These are phyloP conservation scores for Zeugodacus cucurbitae DNA, from an alignment of 1,140 invertebrate genomes.

Conservation along the genomic window DNA sequence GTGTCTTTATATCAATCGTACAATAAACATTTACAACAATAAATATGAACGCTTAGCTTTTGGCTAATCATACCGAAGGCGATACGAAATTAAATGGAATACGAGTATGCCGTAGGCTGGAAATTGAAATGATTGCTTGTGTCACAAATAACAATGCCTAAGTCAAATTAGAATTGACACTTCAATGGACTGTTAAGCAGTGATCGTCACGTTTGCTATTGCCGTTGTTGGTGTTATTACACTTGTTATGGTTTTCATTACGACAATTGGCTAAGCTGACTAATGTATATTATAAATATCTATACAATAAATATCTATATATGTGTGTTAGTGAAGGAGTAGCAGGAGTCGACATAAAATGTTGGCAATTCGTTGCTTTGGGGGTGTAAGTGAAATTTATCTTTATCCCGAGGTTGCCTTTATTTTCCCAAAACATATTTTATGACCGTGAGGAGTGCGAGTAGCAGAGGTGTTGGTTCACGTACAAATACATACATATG, in stretches of 20 bases:
- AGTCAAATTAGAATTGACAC: slow-evolving; percentile 19
- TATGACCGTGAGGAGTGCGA: not conserved
- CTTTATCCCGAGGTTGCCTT: not conserved
- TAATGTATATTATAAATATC: not conserved
- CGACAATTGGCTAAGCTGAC: not conserved
- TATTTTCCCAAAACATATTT: not conserved
- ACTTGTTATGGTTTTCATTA: not conserved
- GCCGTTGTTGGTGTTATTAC: not conserved
- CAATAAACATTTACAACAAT: not conserved
- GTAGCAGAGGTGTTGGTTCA: not conserved
- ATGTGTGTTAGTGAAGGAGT: not conserved
- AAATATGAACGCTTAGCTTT: not conserved
- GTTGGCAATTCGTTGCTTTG: not conserved
- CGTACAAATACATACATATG: not conserved
- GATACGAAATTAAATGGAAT: not conserved
- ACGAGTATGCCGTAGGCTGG: not conserved
- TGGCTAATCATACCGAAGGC: not conserved
- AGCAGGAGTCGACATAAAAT: not conserved
- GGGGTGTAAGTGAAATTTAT: slow-evolving; percentile 29
- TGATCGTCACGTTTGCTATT: not conserved
- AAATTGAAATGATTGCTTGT: not conserved
- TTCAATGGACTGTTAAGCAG: not conserved
- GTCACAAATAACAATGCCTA: not conserved
- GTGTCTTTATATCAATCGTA: too few relatives aligned
- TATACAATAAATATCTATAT: not conserved